Base-by-base conservation (phyloP, 2,888 invertebrate genomes). In the Agrenia bidenticulata region DNA sequence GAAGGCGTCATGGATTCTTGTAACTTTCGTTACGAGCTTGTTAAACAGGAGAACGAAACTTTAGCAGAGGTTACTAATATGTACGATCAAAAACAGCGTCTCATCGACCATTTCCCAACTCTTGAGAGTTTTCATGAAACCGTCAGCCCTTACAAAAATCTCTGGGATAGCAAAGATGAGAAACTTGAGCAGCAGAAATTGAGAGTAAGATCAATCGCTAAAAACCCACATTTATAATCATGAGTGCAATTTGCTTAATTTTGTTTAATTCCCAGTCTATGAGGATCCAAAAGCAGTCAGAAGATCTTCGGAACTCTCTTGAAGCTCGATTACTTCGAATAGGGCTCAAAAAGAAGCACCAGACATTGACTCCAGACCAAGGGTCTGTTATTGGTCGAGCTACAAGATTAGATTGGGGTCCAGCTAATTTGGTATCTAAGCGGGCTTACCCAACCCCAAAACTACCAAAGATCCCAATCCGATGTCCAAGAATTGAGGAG, bases 381-480 rank as follows among this genome's bases (percentile, higher is more conserved):
- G 63, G 49, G 15, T 15, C 17, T 27, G 57, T 45, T 9, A 15
- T 54, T 17, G 26, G 62, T 0, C 32, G 58, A 23, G 32, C 54
- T 17, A 24, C 56, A 11, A 55, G 65, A 19, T 51, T 64, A 13
- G 57, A 67, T 42, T 72, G 72, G 72, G 69, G 72, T 23, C 72
- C 72, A 26, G 69, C 72, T 13, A 66, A 64, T 27, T 59, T 72
- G 11, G 65, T 72, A 1, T 61, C 69, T 5, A 63, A 61, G 23
- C 5, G 41, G 51, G 17, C 57, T 1, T 67, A 63, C 49, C 61
- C 61, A 1, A 26, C 41, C 2, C 57, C 57, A 9, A 56, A 37
- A 45, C 19, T 19, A n/a, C 11, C 2, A 13, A 5, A 13, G 17
- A 23, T 42, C 13, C 50, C n/a, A 1, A 13, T 41, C 27, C 56